Evolutionary conservation across 2,888 invertebrate genomes (phyloP), one percentile per base, ranked within the genome.

Genomic region (Campoletis raptor): DNA sequence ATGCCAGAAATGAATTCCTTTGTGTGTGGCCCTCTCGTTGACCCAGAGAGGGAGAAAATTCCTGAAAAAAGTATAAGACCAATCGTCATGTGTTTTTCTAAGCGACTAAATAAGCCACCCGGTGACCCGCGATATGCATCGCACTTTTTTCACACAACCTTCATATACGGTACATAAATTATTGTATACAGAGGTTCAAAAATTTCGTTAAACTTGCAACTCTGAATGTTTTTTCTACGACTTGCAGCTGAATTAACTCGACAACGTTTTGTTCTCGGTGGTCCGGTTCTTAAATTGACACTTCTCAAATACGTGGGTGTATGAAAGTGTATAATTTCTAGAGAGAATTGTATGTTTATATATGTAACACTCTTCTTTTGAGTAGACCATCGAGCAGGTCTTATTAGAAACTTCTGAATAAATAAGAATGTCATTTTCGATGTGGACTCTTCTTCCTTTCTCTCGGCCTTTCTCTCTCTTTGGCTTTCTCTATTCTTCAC

Each of bases 51-150:
- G 21, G 78, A 81, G 37, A 70, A 80, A 72, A 81, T 77, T 66
- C 24, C 57, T 6, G 42, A 48, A 45, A 64, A 73, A 73, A 72
- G 73, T 37, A n/a, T 37, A n/a, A 74, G 76, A 42, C 66, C 77
- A 67, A 73, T 21, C 12, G 77, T 66, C 83, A 87, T 85, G 85
- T 89, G 80, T 89, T 89, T 88, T 86, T 88, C 76, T 88, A 87
- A 45, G 81, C 79, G 85, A 76, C 84, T 87, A 85, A 87, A 87
- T 87, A 85, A 85, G 79, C 86, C 81, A 80, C 52, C 79, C 21
- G 80, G 66, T 64, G 54, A 57, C 57, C n/a, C n/a, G n/a, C 15
- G 30, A 67, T 69, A 64, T 61, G 73, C 45, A 40, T 45, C 21
- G 48, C 57, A 77, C 45, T 70, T 76, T 30, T 70, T 57, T 42